Conservation (phyloP, 2,113 vertebrate species). For the Okapia johnstoni region DNA sequence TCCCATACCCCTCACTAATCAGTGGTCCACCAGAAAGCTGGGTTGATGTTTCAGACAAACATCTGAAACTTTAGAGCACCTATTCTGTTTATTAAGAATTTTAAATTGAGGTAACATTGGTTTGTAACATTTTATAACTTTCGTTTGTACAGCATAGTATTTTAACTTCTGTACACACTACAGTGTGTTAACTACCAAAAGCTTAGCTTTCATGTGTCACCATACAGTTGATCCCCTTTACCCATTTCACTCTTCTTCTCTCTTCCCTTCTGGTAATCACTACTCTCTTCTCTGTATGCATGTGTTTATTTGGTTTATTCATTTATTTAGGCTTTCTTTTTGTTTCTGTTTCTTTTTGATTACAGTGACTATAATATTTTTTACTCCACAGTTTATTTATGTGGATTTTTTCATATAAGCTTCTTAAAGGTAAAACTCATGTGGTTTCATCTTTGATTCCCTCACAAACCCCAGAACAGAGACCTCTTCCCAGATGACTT, state of each 20-base stretch:
- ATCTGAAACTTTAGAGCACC: neutral
- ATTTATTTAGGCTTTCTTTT: neutral
- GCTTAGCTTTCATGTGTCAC: neutral
- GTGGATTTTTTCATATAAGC: neutral
- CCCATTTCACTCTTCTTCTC: neutral
- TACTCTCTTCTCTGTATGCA: neutral
- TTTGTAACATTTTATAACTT: neutral
- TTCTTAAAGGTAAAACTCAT: neutral
- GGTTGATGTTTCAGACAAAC: neutral
- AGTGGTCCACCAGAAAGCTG: conserved; percentile 41
- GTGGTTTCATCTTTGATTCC: neutral
- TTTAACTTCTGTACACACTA: neutral
- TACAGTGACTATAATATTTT: neutral
- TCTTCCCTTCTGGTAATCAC: neutral
- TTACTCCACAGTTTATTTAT: neutral
- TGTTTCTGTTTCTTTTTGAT: neutral
- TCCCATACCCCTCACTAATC: neutral
- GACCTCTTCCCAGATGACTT: neutral
- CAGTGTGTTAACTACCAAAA: neutral
- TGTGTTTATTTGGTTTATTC: neutral
- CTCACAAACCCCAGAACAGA: neutral
- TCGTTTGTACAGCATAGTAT: neutral
- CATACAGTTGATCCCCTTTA: neutral
- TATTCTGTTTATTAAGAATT: neutral
- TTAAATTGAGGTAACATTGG: neutral